A percentile compares a stretch with the other conserved stretches of the same genome.
Evolutionary conservation across 2,888 invertebrate genomes (phyloP).

Genomic region (Macrophya alboannulata): DNA sequence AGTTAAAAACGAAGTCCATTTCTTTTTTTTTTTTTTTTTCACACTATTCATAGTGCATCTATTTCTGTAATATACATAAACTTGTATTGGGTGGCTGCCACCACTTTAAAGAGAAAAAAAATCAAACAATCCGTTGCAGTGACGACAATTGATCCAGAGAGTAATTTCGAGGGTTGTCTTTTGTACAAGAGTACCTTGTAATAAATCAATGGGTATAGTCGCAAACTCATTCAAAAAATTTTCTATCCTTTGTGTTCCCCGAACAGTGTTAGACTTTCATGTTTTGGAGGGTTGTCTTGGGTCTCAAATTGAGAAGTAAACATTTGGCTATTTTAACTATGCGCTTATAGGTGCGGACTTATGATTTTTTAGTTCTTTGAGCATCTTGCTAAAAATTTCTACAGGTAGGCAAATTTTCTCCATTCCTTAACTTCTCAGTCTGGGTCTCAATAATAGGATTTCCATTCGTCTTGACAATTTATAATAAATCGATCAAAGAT

Average conservation of each 20-base stretch:
- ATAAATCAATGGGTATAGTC: not conserved
- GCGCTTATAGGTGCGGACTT: not conserved
- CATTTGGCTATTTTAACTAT: not conserved
- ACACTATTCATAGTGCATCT: not conserved
- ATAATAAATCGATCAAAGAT: slow-evolving; percentile 13
- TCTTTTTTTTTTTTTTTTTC: slow-evolving; percentile 11
- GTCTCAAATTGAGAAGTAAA: slow-evolving; percentile 5
- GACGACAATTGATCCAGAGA: not conserved
- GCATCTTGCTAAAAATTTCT: not conserved
- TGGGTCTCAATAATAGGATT: not conserved
- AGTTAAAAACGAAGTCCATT: not conserved
- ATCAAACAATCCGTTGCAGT: not conserved
- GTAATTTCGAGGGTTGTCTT: not conserved
- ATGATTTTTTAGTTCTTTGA: not conserved
- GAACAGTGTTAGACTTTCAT: not conserved
- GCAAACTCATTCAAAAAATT: slow-evolving; percentile 9
- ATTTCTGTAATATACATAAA: slow-evolving; percentile 22
- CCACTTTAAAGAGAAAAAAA: not conserved
- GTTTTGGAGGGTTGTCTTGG: not conserved
- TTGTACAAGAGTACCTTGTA: not conserved
- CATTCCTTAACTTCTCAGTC: not conserved
- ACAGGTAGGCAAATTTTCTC: not conserved
- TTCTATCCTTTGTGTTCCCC: not conserved
- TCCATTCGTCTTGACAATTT: not conserved
- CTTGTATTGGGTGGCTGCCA: slow-evolving; percentile 23